A percentile compares a stretch with the other conserved stretches of the same genome.
These are phyloP conservation scores for Drosophila diplacantha DNA, from an alignment of 2,888 invertebrate genomes.

Conservation along the genomic window DNA sequence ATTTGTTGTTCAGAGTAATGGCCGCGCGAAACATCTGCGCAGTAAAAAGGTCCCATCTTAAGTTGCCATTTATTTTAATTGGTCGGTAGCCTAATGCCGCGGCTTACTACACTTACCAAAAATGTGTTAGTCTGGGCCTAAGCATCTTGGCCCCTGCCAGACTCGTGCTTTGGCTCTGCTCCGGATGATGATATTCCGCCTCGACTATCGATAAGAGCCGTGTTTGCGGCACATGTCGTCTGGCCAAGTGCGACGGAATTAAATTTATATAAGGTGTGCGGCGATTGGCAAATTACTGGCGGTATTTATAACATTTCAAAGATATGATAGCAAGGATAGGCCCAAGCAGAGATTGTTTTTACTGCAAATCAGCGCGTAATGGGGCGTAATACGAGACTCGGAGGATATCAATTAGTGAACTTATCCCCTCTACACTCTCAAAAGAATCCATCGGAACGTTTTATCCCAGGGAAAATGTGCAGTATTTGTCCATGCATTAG, in stretches of 20 bases:
- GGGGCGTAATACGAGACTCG: not conserved
- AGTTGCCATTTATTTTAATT: constrained; percentile 54
- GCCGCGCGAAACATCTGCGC: constrained; percentile 23
- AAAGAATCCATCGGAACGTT: constrained; percentile 2
- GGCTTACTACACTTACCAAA: constrained; percentile 1
- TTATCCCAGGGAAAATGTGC: constrained; percentile 45
- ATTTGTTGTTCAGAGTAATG: constrained; percentile 50
- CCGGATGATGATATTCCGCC: constrained; percentile 14
- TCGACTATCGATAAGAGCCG: constrained; percentile 17
- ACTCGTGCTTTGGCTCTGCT: constrained; percentile 2
- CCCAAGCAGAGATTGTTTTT: constrained; percentile 9
- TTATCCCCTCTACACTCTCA: not conserved
- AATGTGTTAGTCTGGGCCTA: not conserved
- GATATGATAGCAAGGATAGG: constrained; percentile 55
- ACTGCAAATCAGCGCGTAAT: not conserved
- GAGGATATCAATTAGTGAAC: constrained; percentile 11
- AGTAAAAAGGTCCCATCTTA: constrained; percentile 19
- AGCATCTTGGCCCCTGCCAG: constrained; percentile 3
- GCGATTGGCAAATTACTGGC: constrained; percentile 59
- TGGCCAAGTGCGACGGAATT: constrained; percentile 31
- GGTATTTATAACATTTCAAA: constrained; percentile 42
- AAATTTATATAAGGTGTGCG: constrained; percentile 44
- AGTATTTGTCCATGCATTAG: constrained; percentile 66
- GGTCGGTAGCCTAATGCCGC: constrained; percentile 31
- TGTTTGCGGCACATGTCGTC: constrained; percentile 14